phyloP scores from a whole-genome alignment of 1,140 invertebrate genomes.

The Diorhabda carinulata region DNA sequence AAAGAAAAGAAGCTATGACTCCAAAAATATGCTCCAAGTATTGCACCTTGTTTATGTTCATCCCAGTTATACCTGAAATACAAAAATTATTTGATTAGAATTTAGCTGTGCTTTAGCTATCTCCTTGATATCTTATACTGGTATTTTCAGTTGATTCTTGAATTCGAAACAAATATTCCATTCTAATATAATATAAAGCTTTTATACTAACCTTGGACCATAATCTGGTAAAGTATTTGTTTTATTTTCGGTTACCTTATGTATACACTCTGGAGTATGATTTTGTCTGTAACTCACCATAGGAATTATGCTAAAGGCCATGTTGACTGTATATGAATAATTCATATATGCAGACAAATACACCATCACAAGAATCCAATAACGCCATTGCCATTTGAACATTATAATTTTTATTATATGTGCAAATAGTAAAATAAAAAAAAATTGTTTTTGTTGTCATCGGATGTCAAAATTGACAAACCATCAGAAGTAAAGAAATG shows the following conservation, averaged over 20 bases:
- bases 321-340: conserved; percentile 69
- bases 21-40: conserved; percentile 67
- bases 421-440: too few species aligned
- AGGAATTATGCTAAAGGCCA: conserved; percentile 69
- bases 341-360: conserved; percentile 68
- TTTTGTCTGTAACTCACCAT: conserved; percentile 50
- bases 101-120: too few species aligned
- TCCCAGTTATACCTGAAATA: conserved; percentile 55
- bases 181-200: too few species aligned
- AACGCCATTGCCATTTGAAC: conserved; percentile 36
- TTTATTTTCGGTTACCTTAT: neutral
- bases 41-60: conserved; percentile 57
- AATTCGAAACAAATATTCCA: too few species aligned
- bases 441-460: too few species aligned
- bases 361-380: conserved; percentile 63
- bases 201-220: too few species aligned
- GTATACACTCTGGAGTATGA: conserved; percentile 33
- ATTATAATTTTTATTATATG: too few species aligned
- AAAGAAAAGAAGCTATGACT: conserved; percentile 48
- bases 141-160: too few species aligned
- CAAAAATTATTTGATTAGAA: conserved; percentile 29
- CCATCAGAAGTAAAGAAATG: too few species aligned
- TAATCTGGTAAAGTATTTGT: too few species aligned
- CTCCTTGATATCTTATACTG: too few species aligned
- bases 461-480: too few species aligned